Conservation (phyloP, 1,140 invertebrate species). For the Eriosoma lanigerum region DNA sequence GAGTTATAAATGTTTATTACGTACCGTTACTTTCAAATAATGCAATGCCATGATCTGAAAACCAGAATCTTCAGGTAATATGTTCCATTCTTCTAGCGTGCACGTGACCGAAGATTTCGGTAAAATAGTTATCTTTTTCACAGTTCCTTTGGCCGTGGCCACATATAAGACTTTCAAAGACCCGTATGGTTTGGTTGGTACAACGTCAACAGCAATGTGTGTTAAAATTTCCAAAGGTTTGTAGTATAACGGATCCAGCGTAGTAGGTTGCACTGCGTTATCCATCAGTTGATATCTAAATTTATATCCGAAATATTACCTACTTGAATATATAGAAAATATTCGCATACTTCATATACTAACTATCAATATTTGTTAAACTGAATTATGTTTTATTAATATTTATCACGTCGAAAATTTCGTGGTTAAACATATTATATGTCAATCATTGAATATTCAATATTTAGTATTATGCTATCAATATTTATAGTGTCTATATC, state of each 20-base stretch:
- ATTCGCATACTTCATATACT: not conserved
- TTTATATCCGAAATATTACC: not conserved
- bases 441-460: not conserved
- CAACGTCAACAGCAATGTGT: slow-evolving; percentile 77
- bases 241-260: slow-evolving; percentile 70
- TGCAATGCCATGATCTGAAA: slow-evolving; percentile 70
- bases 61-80: slow-evolving; percentile 62
- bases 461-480: too few species aligned
- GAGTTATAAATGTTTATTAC: slow-evolving; percentile 53
- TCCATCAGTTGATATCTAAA: slow-evolving; percentile 87
- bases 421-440: not conserved
- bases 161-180: slow-evolving; percentile 75
- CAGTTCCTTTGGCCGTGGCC: slow-evolving; percentile 70
- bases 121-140: slow-evolving; percentile 80
- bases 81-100: slow-evolving; percentile 81
- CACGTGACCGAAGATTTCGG: slow-evolving; percentile 73
- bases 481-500: too few species aligned
- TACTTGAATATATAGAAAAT: not conserved
- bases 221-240: slow-evolving; percentile 73
- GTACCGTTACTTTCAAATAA: slow-evolving; percentile 76
- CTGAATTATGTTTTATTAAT: not conserved
- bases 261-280: slow-evolving; percentile 74
- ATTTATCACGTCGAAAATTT: not conserved
- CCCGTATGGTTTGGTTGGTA: slow-evolving; percentile 68
- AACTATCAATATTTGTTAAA: too few species aligned